Base-by-base conservation (phyloP, 1,140 invertebrate genomes). In the Dysdera silvatica region DNA sequence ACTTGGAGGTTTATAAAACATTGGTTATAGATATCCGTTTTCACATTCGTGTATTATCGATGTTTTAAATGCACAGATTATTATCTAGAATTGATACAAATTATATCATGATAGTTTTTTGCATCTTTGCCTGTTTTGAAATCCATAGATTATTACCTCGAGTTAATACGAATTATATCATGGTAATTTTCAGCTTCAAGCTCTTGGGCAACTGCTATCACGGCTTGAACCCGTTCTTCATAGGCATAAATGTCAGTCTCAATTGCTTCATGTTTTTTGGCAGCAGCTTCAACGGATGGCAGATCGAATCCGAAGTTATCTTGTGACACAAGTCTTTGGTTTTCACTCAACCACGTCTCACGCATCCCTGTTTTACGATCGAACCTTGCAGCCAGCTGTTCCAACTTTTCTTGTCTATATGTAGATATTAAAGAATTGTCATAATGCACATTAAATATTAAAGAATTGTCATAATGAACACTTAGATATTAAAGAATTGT, bases 231-330 rank as follows among this genome's bases (percentile, higher is more conserved):
- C 48, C 97, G 84, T 76, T 99, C 97, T 78, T 99, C 96, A 71
- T 99, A 99, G 0, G 97, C 95, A 74, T 97, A 92, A 71, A 99
- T 99, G 71, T 99, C 97, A 0, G 97, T 99, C 77, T 99, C 96
- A 71, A 99, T 99, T 31, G 97, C 96, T 78, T 99, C 96, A 74
- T 99, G 96, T 75, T 99, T 99, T 81, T 99, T 99, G 18, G 94
- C 95, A 1, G 96, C 95, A 41, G 96, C 95, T 78, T 99, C 94
- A 0, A 97, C 95, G 3, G 93, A 93, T 3, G 93, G 91, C 67
- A 99, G 79, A 78, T 99, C 95, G 77, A 91, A 91, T 8, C 96
- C 96, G 76, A 99, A 99, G 80, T 99, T 98, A 74, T 99, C 96
- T 68, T 84, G 82, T 24, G 91, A 94, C 0, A 99, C 96, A 31